Evolutionary conservation across 2,888 invertebrate species (phyloP), one percentile per base, ranked within the genome.

Genomic region (Pemphredon lugubris): DNA sequence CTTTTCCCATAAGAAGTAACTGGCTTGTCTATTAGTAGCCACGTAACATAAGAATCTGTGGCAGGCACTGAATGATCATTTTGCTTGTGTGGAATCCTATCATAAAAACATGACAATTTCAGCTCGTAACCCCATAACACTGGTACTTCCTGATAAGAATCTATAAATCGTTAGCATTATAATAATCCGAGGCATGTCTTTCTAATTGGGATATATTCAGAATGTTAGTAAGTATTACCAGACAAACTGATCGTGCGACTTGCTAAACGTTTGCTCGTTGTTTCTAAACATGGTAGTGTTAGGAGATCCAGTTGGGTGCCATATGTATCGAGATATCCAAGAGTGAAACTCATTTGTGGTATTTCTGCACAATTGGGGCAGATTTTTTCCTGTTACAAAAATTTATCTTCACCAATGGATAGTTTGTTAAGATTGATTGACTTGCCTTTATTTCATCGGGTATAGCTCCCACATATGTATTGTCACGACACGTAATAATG

Each of bases 231-330:
- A 37, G 34, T 42, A 44, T 2, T 61, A 77, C 76, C 76, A 37
- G 76, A 73, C 42, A 66, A 53, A 50, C 76, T 77, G 42, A 75
- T 45, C 32, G 59, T 77, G 9, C 69, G 76, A 47, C 73, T 75
- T 11, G 73, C 50, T 42, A 73, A 77, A 23, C 53, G 66, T 40
- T 77, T 75, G 23, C 59, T 73, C 5, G 60, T 66, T 23, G 55
- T 69, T 60, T 73, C 75, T 34, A 73, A 57, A 20, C 55, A 30
- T 39, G 75, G 59, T 44, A 77, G 30, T 13, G 69, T 58, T 42
- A 61, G 21, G 11, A 77, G 73, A 60, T 77, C 75, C 16, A 75
- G 30, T 66, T 73, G 37, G 23, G 60, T 64, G 11, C 63, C 66
- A 54, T 77, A 66, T 58, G 75, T 57, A n/a, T 55, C 37, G 5